A percentile compares a stretch with the other conserved stretches of the same genome.
phyloP scores from a whole-genome alignment of 2,888 invertebrate species.

The Rambutsinella grinnellia region DNA sequence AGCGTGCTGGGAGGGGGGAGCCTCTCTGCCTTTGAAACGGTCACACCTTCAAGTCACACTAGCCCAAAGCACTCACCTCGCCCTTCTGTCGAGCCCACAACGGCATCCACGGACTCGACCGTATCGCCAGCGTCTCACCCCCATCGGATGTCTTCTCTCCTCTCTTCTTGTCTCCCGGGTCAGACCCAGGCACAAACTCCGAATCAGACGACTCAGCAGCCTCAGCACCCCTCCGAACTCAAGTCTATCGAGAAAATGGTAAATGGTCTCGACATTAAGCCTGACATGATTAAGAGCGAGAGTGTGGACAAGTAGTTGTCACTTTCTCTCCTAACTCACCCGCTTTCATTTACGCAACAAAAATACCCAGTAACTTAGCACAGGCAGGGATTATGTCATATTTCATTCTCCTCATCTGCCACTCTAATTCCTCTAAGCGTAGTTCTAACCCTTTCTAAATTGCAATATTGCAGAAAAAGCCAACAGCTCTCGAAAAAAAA shows the following conservation, averaged over 20 bases:
- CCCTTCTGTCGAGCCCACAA: constrained; percentile 62
- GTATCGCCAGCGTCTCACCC: constrained; percentile 59
- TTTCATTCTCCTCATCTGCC: too few species aligned
- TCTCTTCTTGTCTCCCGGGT: constrained; percentile 66
- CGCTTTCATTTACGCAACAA: too few species aligned
- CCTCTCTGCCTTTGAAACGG: constrained; percentile 89
- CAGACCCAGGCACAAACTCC: constrained; percentile 66
- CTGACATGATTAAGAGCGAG: constrained; percentile 66
- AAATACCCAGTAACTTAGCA: not conserved
- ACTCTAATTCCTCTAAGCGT: too few species aligned
- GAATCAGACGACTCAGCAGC: constrained; percentile 58
- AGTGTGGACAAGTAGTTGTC: constrained; percentile 64
- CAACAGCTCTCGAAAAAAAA: too few species aligned
- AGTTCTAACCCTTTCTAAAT: too few species aligned
- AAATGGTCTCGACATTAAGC: constrained; percentile 90
- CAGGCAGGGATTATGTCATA: too few species aligned
- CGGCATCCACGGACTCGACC: constrained; percentile 67
- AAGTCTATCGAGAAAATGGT: constrained; percentile 99
- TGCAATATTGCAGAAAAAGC: too few species aligned
- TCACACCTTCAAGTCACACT: constrained; percentile 79
- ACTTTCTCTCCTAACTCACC: constrained; percentile 41
- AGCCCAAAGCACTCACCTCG: constrained; percentile 71
- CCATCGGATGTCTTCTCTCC: constrained; percentile 70
- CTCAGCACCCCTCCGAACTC: constrained; percentile 77
- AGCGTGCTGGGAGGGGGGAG: constrained; percentile 73